phyloP scores from a whole-genome alignment of 2,888 invertebrate species.

The Linyphia triangularis region DNA sequence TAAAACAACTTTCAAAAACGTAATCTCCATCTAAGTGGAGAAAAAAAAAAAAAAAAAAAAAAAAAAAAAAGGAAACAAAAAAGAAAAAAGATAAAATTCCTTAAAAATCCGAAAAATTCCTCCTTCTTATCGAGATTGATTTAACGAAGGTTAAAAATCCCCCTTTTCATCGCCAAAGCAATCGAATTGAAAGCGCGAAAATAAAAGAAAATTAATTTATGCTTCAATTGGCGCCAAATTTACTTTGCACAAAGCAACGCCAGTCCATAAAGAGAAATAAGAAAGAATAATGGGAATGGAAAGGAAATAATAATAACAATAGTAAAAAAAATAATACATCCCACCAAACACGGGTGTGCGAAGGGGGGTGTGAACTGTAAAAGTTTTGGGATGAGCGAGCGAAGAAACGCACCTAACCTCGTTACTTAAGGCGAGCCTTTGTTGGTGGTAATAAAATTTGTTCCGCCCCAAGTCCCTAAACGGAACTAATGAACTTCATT shows the following conservation, averaged over 20 bases:
- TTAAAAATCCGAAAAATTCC: slow-evolving; percentile 14
- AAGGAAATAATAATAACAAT: slow-evolving; percentile 37
- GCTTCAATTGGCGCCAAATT: slow-evolving; percentile 43
- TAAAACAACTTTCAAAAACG: neutral
- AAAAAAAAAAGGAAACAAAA: neutral
- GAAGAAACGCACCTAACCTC: slow-evolving; percentile 61
- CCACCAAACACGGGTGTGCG: slow-evolving; percentile 1
- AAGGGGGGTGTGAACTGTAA: slow-evolving; percentile 40
- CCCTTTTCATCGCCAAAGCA: neutral
- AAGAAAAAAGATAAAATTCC: neutral
- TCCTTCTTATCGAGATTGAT: slow-evolving; percentile 13
- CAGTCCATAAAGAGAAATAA: neutral
- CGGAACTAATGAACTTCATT: slow-evolving; percentile 68
- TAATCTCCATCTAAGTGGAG: neutral
- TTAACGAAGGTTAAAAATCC: slow-evolving; percentile 50
- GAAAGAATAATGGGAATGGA: slow-evolving; percentile 19
- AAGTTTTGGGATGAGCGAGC: slow-evolving; percentile 47
- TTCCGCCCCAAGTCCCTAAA: slow-evolving; percentile 66
- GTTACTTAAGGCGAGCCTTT: slow-evolving; percentile 50
- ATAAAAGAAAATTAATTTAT: slow-evolving; percentile 57
- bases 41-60: neutral
- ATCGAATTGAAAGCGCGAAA: slow-evolving; percentile 48
- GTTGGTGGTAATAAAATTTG: slow-evolving; percentile 69
- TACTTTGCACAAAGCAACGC: slow-evolving; percentile 28
- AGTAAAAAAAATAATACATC: slow-evolving; percentile 29